Conservation (phyloP, 2,797 vertebrate genomes). For the Rousettus madagascariensis region DNA sequence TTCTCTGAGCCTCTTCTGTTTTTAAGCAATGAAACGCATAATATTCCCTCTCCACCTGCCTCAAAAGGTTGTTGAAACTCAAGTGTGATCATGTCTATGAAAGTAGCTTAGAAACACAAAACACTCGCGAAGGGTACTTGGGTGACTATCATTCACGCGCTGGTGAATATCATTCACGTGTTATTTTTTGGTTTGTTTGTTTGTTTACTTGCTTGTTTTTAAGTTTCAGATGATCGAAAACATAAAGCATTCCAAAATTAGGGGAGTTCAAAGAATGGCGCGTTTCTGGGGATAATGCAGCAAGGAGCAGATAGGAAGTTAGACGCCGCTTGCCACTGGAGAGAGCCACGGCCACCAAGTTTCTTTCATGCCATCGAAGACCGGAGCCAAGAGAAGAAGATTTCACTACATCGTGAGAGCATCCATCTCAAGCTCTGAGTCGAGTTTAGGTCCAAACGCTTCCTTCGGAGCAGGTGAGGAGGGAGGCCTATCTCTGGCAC, state of each 20-base stretch:
- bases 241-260: not conserved
- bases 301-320: rapidly evolving
- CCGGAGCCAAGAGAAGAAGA: conserved; percentile 11
- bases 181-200: too few species aligned
- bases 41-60: not conserved
- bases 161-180: too few species aligned
- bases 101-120: not conserved
- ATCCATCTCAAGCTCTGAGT: not conserved
- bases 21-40: not conserved
- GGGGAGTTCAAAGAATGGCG: not conserved
- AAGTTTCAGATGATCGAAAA: not conserved
- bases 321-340: not conserved
- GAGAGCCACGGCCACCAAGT: not conserved
- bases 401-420: not conserved
- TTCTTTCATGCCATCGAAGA: not conserved
- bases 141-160: not conserved
- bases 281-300: not conserved
- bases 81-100: not conserved
- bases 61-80: not conserved
- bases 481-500: not conserved
- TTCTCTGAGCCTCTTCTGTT: not conserved
- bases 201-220: too few species aligned
- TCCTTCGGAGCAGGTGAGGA: not conserved
- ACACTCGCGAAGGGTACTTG: not conserved
- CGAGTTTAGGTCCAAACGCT: not conserved